Percentiles rank a stretch among this genome's conserved stretches.
Evolutionary conservation across 64 coral and sea anemone genomes (phyloP).

Genomic region (Stichodactyla mertensii): DNA sequence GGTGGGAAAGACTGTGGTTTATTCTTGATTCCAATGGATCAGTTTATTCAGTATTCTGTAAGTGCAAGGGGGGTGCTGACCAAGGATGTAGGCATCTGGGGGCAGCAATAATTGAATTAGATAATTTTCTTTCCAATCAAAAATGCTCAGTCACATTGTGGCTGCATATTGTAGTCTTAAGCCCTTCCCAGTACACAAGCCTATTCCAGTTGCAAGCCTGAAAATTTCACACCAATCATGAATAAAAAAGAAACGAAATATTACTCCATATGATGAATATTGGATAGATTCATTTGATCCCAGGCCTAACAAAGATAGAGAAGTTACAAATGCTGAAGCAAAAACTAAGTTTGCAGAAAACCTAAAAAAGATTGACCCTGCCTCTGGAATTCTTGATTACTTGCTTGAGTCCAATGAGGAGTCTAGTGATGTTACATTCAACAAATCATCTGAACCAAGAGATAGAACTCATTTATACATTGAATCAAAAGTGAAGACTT

Average conservation of each 20-base stretch:
- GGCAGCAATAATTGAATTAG: too few relatives aligned
- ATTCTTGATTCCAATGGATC: too few relatives aligned
- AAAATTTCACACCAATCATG: conserved; percentile 33
- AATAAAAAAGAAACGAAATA: conserved; percentile 36
- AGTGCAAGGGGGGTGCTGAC: too few relatives aligned
- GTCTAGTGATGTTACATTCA: background rate
- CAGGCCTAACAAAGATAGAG: conserved; percentile 48
- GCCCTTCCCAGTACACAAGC: conserved; percentile 47
- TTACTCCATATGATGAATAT: conserved; percentile 58
- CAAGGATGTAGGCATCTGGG: too few relatives aligned
- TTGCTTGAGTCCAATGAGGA: background rate
- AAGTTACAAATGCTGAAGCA: conserved; percentile 33
- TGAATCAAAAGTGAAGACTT: too few relatives aligned
- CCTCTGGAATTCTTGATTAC: conserved; percentile 62
- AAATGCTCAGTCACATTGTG: conserved; percentile 56
- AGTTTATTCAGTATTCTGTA: too few relatives aligned
- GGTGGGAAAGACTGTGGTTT: too few relatives aligned
- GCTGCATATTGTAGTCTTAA: conserved; percentile 69
- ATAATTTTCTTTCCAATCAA: too few relatives aligned
- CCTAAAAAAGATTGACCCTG: conserved; percentile 53
- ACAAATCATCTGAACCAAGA: background rate
- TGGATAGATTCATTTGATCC: conserved; percentile 78
- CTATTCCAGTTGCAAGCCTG: conserved; percentile 48
- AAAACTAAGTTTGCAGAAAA: conserved; percentile 45
- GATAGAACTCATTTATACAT: too few relatives aligned